Conservation (phyloP, 64 coral and sea anemone genomes). For the Astreopora myriophthalma region DNA sequence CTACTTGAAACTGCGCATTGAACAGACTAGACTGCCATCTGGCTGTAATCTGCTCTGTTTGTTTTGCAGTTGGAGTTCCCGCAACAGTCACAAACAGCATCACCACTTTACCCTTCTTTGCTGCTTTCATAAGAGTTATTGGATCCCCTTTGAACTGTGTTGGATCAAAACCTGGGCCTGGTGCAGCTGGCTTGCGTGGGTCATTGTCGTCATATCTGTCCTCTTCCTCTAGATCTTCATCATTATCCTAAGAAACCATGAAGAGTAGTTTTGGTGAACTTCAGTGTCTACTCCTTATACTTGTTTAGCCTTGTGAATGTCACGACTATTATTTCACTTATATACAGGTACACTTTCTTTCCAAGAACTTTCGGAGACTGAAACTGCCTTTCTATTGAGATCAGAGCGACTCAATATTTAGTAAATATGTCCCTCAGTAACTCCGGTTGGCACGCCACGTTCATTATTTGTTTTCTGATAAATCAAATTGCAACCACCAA, state of each 20-base stretch:
- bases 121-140: constrained; percentile 77
- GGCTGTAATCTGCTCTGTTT: constrained; percentile 80
- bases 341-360: no score
- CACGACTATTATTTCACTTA: no score
- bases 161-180: constrained; percentile 80
- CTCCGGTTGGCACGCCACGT: no score
- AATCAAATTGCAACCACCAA: no score
- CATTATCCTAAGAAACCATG: constrained; percentile 80
- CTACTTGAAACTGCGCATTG: constrained; percentile 95
- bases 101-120: constrained; percentile 94
- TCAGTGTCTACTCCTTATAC: not conserved
- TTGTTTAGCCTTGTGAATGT: no score
- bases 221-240: constrained; percentile 90
- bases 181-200: constrained; percentile 61
- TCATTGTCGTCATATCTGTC: constrained; percentile 94
- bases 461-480: no score
- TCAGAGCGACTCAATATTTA: no score
- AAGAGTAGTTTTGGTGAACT: not conserved
- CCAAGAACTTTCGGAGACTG: no score
- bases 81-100: constrained; percentile 93
- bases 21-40: constrained; percentile 92
- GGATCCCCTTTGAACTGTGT: constrained; percentile 81
- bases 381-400: no score
- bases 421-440: no score
- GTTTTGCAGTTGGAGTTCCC: constrained; percentile 67